Evolutionary conservation across 2,113 vertebrate genomes (phyloP).

Genomic region (Rhineura floridana): DNA sequence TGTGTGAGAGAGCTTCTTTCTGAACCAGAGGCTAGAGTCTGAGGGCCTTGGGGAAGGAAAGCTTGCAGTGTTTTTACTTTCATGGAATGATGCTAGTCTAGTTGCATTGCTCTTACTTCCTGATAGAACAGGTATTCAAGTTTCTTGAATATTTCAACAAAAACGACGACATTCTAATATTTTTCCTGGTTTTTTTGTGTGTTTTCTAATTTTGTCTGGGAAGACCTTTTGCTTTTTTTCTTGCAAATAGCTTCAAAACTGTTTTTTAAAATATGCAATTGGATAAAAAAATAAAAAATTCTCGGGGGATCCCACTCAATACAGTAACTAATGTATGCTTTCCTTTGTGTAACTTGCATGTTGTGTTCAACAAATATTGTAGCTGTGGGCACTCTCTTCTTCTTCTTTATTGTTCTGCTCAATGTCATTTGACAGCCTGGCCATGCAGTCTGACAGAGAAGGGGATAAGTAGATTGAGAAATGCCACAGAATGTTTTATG

Average conservation of each 20-base stretch:
- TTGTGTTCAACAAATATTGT: slow-evolving; percentile 57
- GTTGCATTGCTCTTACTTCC: slow-evolving; percentile 48
- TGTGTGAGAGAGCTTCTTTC: accelerated
- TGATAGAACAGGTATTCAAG: slow-evolving; percentile 59
- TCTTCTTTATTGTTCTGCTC: slow-evolving; percentile 49
- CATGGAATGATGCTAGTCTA: slow-evolving; percentile 48
- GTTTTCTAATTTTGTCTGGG: slow-evolving; percentile 41
- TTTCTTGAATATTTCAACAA: slow-evolving; percentile 59
- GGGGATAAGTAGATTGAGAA: slow-evolving; percentile 69
- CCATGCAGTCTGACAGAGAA: slow-evolving; percentile 56
- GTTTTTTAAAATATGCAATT: slow-evolving; percentile 36
- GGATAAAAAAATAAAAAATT: slow-evolving; percentile 32
- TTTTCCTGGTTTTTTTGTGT: neutral
- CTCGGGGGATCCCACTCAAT: slow-evolving; percentile 44
- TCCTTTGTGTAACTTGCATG: slow-evolving; percentile 56
- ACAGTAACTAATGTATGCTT: slow-evolving; percentile 46
- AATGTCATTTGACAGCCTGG: slow-evolving; percentile 43
- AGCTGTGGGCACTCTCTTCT: slow-evolving; percentile 6
- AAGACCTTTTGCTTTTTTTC: slow-evolving; percentile 64
- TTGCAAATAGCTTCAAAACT: slow-evolving; percentile 46
- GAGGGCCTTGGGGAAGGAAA: slow-evolving; percentile 5
- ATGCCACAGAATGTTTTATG: slow-evolving; percentile 64
- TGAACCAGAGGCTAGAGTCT: slow-evolving; percentile 33
- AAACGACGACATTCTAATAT: slow-evolving; percentile 57
- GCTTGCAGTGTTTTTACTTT: slow-evolving; percentile 55